Evolutionary conservation across 2,797 vertebrate species (phyloP).

Genomic region (Pseudochromis fuscus): DNA sequence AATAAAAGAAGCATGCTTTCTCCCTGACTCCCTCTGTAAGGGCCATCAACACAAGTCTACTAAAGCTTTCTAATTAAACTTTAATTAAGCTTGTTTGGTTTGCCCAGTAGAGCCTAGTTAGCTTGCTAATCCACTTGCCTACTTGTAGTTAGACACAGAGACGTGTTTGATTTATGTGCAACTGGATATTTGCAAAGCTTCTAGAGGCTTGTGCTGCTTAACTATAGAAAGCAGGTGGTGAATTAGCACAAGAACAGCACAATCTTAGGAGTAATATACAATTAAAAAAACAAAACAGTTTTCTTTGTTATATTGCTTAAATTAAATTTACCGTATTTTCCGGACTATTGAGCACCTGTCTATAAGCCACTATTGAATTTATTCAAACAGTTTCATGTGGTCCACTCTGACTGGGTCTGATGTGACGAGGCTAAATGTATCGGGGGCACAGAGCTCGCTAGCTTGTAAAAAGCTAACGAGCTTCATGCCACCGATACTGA

Average conservation of each 20-base stretch:
- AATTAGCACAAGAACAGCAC: background rate
- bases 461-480: too few relatives aligned
- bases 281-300: background rate
- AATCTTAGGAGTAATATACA: background rate
- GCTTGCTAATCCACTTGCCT: slow-evolving; percentile 20
- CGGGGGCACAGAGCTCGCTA: too few relatives aligned
- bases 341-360: too few relatives aligned
- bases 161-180: slow-evolving; percentile 8
- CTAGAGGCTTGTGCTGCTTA: background rate
- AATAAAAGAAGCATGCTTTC: background rate
- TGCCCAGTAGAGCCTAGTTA: slow-evolving; percentile 1
- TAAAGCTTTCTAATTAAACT: slow-evolving; percentile 18
- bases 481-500: too few relatives aligned
- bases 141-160: slow-evolving; percentile 5
- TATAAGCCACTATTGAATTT: too few relatives aligned
- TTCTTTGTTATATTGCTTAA: background rate
- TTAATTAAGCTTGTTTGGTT: slow-evolving; percentile 1
- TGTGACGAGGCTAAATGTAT: too few relatives aligned
- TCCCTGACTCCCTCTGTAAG: background rate
- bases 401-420: too few relatives aligned
- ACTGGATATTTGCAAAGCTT: slow-evolving; percentile 6
- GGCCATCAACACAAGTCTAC: background rate
- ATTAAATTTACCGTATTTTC: too few relatives aligned
- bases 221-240: background rate
- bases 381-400: too few relatives aligned